Evolutionary conservation across 2,797 vertebrate genomes (phyloP).

Genomic region (Ambastaia sidthimunki): DNA sequence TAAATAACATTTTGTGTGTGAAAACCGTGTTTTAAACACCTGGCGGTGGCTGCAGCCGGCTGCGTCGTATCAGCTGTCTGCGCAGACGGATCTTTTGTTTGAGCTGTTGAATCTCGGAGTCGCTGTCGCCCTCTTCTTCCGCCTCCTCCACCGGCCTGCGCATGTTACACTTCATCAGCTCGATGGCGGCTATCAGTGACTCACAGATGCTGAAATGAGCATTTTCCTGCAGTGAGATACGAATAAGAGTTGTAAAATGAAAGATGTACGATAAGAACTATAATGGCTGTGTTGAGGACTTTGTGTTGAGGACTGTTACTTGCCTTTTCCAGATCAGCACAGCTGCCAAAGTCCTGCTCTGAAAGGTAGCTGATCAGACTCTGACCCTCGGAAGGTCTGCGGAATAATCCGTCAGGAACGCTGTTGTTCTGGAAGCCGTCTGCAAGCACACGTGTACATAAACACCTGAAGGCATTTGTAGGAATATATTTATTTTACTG

Average conservation of each 20-base stretch:
- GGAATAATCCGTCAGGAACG: constrained; percentile 89
- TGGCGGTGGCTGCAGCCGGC: constrained; percentile 71
- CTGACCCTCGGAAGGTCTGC: constrained; percentile 93
- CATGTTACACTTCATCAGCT: constrained; percentile 98
- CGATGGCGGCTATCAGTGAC: constrained; percentile 96
- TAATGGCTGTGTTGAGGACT: background rate
- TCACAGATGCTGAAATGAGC: constrained; percentile 99
- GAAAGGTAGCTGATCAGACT: constrained; percentile 98
- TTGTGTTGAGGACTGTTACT: background rate
- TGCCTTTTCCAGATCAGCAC: constrained; percentile 98
- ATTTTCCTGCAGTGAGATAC: constrained; percentile 83
- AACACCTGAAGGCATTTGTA: background rate
- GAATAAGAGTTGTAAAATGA: background rate
- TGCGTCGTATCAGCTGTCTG: constrained; percentile 91
- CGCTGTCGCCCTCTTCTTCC: constrained; percentile 85
- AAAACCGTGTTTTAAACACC: background rate
- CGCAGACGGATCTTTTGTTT: constrained; percentile 95
- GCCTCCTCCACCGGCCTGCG: constrained; percentile 70
- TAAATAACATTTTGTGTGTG: background rate
- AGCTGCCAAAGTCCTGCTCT: constrained; percentile 99
- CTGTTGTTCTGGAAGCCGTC: constrained; percentile 80
- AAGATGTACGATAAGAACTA: no score
- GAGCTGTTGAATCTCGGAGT: constrained; percentile 94
- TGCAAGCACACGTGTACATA: constrained; percentile 62
- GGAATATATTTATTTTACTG: background rate